Conservation (phyloP, 2,797 vertebrate genomes). For the Miichthys miiuy region DNA sequence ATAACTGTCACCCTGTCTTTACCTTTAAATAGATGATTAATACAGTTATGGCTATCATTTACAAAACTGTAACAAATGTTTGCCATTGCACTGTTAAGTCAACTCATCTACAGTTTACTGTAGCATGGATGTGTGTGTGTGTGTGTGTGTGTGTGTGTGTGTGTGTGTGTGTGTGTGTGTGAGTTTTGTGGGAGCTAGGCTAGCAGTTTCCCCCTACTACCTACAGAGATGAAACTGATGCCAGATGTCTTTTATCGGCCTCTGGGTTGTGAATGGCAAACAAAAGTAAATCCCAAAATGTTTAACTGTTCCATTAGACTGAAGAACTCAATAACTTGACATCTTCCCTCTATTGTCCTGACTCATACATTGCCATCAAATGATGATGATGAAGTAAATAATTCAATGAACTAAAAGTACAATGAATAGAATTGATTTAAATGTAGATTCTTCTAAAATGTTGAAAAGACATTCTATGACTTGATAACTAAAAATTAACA, state of each 20-base stretch:
- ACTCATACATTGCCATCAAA: constrained; percentile 45
- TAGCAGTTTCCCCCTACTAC: background rate
- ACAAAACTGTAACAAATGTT: background rate
- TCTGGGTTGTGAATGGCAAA: background rate
- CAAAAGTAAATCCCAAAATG: background rate
- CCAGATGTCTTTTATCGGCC: background rate
- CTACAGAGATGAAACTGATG: background rate
- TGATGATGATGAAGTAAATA: too few species aligned
- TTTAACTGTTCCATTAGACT: background rate
- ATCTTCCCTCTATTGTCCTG: constrained; percentile 18
- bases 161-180: background rate
- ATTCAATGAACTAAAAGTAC: constrained; percentile 29
- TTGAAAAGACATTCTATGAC: constrained; percentile 50
- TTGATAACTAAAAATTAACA: constrained; percentile 54
- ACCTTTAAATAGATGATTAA: background rate
- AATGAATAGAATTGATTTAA: constrained; percentile 35
- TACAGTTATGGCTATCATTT: constrained; percentile 30
- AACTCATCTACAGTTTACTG: background rate
- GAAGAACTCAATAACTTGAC: background rate
- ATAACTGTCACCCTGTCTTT: background rate
- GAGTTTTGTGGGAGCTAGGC: background rate
- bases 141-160: background rate
- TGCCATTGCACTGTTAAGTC: background rate
- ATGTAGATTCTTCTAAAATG: constrained; percentile 39
- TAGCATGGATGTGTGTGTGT: background rate